Base-by-base conservation (phyloP, 2,888 invertebrate species). In the Sisyra nigra region DNA sequence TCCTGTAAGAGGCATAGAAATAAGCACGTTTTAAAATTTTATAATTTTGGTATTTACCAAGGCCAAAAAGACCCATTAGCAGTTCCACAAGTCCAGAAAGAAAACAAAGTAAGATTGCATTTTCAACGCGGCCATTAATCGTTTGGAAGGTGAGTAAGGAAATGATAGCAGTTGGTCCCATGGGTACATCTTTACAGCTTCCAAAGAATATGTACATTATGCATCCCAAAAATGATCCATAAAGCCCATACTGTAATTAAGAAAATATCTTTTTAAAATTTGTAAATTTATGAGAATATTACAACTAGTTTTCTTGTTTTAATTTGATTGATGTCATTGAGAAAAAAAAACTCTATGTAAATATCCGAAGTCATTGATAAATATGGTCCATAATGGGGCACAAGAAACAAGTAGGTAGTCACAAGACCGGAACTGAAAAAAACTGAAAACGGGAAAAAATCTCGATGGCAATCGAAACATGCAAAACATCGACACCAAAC, bases 81-180 rank as follows among this genome's bases (percentile, higher is more conserved):
- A 88, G 61, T 56, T 85, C 79, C 19, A 88, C 71, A 24, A 80
- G 53, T 1, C 88, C 89, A 31, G 74, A 67, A 6, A 87, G 60
- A 50, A 89, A 78, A 53, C 77, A 77, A 9, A 89, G 69, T 30
- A 89, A 63, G 29, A 85, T 74, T 0, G 86, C 84, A 57, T 87
- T 77, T 51, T 74, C 66, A 0, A 74, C 66, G 17, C 72, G 71
- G 34, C 78, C 79, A 41, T 73, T 70, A 0, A 84, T 74, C 24
- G 80, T 74, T 65, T 86, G 84, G 60, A 71, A 82, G 1, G 89
- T 89, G 51, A 93, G 71, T 44, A 93, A 67, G 3, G 92, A 86
- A 49, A 87, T 80, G 53, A 93, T 89, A 47, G 93, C 92, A 2
- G 91, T 91, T 11, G 93, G 93, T 9, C 93, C 92, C 52, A 91